Conservation (phyloP, 37 sponge, comb jelly and placozoan genomes). For the Beroe forskalii region DNA sequence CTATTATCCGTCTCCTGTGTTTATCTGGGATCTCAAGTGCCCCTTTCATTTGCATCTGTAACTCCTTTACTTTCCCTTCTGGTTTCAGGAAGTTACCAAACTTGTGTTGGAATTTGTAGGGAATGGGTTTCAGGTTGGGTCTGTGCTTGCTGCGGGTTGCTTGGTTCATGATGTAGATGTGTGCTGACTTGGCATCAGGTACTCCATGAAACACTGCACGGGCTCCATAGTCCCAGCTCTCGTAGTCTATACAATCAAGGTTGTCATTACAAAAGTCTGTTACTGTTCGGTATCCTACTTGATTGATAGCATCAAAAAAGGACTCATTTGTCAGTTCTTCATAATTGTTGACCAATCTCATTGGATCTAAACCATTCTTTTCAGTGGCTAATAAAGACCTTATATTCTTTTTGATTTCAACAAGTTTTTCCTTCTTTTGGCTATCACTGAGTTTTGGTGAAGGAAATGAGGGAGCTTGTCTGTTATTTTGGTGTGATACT, state of each 20-base stretch:
- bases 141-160: neutral
- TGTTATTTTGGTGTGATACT: too few species aligned
- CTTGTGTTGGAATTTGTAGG: neutral
- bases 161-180: slow-evolving; percentile 51
- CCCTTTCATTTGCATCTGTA: neutral
- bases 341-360: slow-evolving; percentile 41
- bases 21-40: slow-evolving; percentile 10
- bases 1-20: neutral
- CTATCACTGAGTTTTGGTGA: too few species aligned
- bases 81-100: slow-evolving; percentile 56
- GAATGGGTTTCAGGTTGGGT: slow-evolving; percentile 17
- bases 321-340: neutral
- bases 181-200: slow-evolving; percentile 59
- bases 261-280: slow-evolving; percentile 54
- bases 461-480: too few species aligned
- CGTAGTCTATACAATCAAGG: slow-evolving; percentile 22
- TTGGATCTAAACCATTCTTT: slow-evolving; percentile 56
- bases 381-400: slow-evolving; percentile 41
- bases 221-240: slow-evolving; percentile 21
- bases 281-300: neutral
- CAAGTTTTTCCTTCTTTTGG: too few species aligned
- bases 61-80: neutral
- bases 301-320: neutral
- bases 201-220: slow-evolving; percentile 27
- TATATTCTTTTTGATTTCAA: neutral